Evolutionary conservation across 2,797 vertebrate species (phyloP).

Genomic region (Myotis planiceps): DNA sequence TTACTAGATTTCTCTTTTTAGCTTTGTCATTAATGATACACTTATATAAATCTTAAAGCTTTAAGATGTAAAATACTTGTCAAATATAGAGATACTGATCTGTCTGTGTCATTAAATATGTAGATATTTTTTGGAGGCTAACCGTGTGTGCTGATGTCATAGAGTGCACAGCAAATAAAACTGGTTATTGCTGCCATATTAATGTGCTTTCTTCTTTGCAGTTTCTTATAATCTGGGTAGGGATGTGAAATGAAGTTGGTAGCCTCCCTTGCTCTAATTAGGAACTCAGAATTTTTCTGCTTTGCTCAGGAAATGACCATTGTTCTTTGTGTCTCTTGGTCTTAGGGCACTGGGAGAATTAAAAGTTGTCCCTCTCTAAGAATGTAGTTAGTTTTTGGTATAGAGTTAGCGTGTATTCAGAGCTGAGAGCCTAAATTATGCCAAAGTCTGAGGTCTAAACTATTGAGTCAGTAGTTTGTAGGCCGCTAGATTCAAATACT

Average conservation of each 20-base stretch:
- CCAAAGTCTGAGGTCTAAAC: not conserved
- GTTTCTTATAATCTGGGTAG: not conserved
- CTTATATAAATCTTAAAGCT: not conserved
- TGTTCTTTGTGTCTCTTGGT: not conserved
- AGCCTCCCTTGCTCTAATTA: not conserved
- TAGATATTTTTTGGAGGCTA: not conserved
- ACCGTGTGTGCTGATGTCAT: not conserved
- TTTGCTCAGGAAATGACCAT: not conserved
- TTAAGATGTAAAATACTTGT: not conserved
- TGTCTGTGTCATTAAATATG: not conserved
- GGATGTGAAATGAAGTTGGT: not conserved
- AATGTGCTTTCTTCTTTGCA: not conserved
- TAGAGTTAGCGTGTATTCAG: not conserved
- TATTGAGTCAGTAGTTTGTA: not conserved
- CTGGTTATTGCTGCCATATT: not conserved
- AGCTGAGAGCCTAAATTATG: not conserved
- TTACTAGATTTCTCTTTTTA: slow-evolving; percentile 6
- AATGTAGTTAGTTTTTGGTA: not conserved
- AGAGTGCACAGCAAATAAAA: not conserved
- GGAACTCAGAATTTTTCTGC: not conserved
- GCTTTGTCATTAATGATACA: not conserved
- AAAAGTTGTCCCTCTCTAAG: not conserved
- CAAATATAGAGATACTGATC: not conserved
- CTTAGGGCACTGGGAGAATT: not conserved
- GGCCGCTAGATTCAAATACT: not conserved